Conservation (phyloP, 2,797 vertebrate genomes). For the Arremon aurantiirostris region DNA sequence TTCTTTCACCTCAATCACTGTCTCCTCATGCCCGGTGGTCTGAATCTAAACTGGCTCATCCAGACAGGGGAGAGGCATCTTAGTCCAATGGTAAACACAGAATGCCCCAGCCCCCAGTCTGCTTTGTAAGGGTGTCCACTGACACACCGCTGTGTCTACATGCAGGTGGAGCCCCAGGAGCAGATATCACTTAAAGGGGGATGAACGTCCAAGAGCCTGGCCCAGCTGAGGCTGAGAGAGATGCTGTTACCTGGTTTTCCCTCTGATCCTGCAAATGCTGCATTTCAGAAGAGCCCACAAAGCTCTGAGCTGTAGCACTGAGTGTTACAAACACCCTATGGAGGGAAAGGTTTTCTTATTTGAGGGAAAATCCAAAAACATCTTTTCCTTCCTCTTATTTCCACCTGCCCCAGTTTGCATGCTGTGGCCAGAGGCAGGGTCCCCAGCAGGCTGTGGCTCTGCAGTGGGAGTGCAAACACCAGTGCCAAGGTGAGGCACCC, state of each 20-base stretch:
- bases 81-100: background rate
- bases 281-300: background rate
- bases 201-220: background rate
- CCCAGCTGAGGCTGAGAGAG: background rate
- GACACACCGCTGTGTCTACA: accelerated
- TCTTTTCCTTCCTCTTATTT: background rate
- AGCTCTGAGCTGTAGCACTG: background rate
- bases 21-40: background rate
- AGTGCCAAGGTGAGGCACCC: background rate
- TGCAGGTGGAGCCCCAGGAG: background rate
- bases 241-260: background rate
- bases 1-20: background rate
- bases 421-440: background rate
- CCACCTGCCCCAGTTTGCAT: background rate
- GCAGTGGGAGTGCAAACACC: background rate
- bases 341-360: background rate
- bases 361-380: background rate
- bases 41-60: background rate
- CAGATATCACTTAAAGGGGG: background rate
- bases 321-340: background rate
- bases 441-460: background rate
- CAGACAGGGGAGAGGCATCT: background rate
- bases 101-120: background rate
- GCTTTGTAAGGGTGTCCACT: background rate
- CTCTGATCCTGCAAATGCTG: background rate